A percentile compares a stretch with the other conserved stretches of the same genome.
These are phyloP conservation scores for Sarcophilus harrisii DNA, from an alignment of 2,797 vertebrate genomes.

Conservation along the genomic window DNA sequence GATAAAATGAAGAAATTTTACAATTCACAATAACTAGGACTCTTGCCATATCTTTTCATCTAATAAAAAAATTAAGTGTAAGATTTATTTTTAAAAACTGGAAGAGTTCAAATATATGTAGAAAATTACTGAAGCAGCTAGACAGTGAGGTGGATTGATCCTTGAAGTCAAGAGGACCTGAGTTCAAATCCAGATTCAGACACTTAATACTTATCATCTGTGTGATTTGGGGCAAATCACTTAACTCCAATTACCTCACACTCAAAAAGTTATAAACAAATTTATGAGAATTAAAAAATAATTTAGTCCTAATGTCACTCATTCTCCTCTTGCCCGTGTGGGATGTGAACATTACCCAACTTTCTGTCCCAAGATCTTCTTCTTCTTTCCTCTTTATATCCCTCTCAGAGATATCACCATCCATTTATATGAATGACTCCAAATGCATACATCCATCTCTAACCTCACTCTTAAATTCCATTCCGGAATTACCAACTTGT, in stretches of 20 bases:
- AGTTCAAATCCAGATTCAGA: too few species aligned
- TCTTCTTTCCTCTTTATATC: neutral
- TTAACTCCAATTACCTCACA: too few species aligned
- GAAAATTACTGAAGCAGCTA: neutral
- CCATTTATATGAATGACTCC: neutral
- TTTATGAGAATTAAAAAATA: neutral
- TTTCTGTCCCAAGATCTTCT: neutral
- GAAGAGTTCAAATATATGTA: neutral
- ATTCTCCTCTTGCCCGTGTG: neutral
- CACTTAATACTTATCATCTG: too few species aligned
- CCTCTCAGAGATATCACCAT: neutral
- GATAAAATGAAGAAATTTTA: neutral
- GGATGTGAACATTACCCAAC: neutral
- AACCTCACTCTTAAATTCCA: neutral
- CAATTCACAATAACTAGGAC: neutral
- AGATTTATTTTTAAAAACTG: neutral
- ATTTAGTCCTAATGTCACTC: neutral
- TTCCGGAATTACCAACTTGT: neutral
- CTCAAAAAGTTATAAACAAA: neutral
- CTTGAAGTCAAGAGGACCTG: too few species aligned
- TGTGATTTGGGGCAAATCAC: too few species aligned
- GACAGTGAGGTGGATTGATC: too few species aligned
- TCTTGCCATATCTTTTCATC: neutral
- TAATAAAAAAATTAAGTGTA: neutral
- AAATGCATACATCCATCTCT: neutral